Evolutionary conservation across 2,113 vertebrate genomes (phyloP), one percentile per base, ranked within the genome.

Genomic region (Ovis canadensis): DNA sequence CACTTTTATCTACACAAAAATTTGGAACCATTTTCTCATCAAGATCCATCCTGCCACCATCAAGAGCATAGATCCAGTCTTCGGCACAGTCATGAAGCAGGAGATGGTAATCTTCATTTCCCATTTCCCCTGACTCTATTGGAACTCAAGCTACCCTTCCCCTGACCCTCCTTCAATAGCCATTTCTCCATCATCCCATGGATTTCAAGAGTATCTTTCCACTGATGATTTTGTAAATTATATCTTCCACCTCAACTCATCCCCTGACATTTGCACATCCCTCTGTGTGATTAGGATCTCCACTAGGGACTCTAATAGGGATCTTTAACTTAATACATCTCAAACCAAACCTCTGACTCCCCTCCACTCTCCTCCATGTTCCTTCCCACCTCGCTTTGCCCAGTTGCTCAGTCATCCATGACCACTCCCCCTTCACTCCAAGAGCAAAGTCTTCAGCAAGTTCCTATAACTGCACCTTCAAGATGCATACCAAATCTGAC

Each of bases 301-400:
- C 45, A 17, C 50, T 48, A n/a, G 33, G 60, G 36, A 57, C 40
- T 54, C 25, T 67, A n/a, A 15, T 5, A 52, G 31, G 43, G 36
- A 83, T 54, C 52, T 45, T 23, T 13, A 82, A 50, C 19, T 33
- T n/a, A 71, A 7, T n/a, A 23, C 13, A 43, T 8, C 45, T 31
- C 64, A 57, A 62, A 54, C 50, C 43, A 43, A 62, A 54, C 17
- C 27, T 78, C 83, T 16, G 19, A 29, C 45, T 48, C 3, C 86
- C 19, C 25, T n/a, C 52, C 9, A n/a, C n/a, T 52, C 23, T 78
- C 57, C 62, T 25, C 48, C 21, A 31, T 0, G 0, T 4, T 11
- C 54, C 29, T 90, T n/a, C 57, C 25, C 80, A 48, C 31, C 8
- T 77, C 5, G 0, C 11, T 3, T 29, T 31, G 43, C 14, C 45